Evolutionary conservation across 2,888 invertebrate genomes (phyloP), one percentile per base, ranked within the genome.

Genomic region (Phytoseiulus persimilis): DNA sequence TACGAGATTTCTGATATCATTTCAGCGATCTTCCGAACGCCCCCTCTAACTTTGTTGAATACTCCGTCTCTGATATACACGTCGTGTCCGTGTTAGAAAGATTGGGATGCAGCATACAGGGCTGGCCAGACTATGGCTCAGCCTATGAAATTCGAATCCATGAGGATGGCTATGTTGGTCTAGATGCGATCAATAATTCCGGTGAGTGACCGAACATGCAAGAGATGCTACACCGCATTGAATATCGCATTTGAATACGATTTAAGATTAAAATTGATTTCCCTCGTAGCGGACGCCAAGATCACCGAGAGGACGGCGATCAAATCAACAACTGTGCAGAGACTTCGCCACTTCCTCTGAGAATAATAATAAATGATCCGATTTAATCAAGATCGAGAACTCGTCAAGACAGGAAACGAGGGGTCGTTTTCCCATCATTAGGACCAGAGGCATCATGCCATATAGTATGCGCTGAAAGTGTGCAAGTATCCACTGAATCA

Each of bases 121-220:
- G 33, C 33, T 87, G 87, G 87, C 87, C 87, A 45, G 87, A 33
- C 0, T 87, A 39, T 33, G 33, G 39, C 32, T 87, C 87, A 23
- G 87, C 18, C n/a, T 87, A 31, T 14, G 87, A 87, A 87, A 33
- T 87, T 6, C 1, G 87, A 32, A 87, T 87, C n/a, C 14, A n/a
- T n/a, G 32, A 28, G 11, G 87, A 33, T n/a, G 87, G 87, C 23
- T 32, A 32, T n/a, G 33, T 45, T 23, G 28, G 32, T 5, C 23
- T 87, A 6, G 87, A 87, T n/a, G 39, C 32, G 31, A 18, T 87
- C 87, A 28, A 33, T 39, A 87, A 31, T 31, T 39, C 87, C 23
- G 2, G 84, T 84, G 23, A n/a, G 87, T 87, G 5, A 0, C 0
- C 45, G 28, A 31, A 33, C 9, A 18, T 32, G 87, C 11, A 31